Conservation (phyloP, 2,888 invertebrate genomes). For the Drosophila cracens region DNA sequence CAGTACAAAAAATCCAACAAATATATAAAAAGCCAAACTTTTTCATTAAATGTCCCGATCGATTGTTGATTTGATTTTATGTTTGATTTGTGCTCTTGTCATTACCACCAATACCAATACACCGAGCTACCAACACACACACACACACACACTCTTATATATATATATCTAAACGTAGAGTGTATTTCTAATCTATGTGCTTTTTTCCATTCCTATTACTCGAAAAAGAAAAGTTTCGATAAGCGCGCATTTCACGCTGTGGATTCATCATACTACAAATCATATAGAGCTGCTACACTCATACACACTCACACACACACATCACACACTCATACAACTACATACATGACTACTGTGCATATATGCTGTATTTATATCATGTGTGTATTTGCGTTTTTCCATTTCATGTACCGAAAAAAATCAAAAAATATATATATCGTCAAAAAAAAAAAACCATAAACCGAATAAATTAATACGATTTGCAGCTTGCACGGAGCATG, state of each 20-base stretch:
- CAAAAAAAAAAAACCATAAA: slow-evolving; percentile 48
- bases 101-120: slow-evolving; percentile 10
- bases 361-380: slow-evolving; percentile 72
- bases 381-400: slow-evolving; percentile 72
- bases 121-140: slow-evolving; percentile 14
- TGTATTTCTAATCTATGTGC: slow-evolving; percentile 63
- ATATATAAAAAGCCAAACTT: slow-evolving; percentile 25
- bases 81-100: slow-evolving; percentile 52
- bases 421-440: slow-evolving; percentile 29
- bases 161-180: slow-evolving; percentile 21
- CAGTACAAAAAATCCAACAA: slow-evolving; percentile 1
- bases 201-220: slow-evolving; percentile 46
- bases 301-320: slow-evolving; percentile 8
- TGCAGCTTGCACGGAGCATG: slow-evolving; percentile 96
- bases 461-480: slow-evolving; percentile 68
- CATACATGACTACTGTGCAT: slow-evolving; percentile 42
- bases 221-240: slow-evolving; percentile 13
- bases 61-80: slow-evolving; percentile 64
- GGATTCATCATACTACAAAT: slow-evolving; percentile 31
- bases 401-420: slow-evolving; percentile 68
- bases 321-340: neutral
- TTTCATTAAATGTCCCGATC: slow-evolving; percentile 72
- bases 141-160: slow-evolving; percentile 13
- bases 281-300: slow-evolving; percentile 28
- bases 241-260: slow-evolving; percentile 40